These are phyloP conservation scores for Candoia aspera DNA, from an alignment of 2,113 vertebrate genomes.

Conservation along the genomic window DNA sequence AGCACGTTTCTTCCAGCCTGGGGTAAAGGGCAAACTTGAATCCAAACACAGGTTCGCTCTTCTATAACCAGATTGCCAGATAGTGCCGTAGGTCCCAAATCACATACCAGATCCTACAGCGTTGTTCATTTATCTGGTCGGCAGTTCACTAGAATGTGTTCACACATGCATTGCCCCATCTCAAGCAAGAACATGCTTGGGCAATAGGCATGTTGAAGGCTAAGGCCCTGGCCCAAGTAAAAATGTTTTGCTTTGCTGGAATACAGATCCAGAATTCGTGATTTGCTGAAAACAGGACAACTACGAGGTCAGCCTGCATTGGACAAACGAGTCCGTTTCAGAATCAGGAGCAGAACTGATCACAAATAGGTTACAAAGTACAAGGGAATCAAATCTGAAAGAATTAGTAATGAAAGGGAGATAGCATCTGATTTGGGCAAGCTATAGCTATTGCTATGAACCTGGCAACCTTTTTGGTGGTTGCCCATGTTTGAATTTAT, in stretches of 20 bases:
- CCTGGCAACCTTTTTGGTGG: neutral
- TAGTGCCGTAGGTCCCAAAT: neutral
- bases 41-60: neutral
- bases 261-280: neutral
- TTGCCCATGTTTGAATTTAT: neutral
- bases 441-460: neutral
- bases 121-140: neutral
- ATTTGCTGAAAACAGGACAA: neutral
- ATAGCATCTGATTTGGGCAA: neutral
- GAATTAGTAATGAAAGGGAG: neutral
- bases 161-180: neutral
- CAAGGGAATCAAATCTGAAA: neutral
- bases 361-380: neutral
- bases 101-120: neutral
- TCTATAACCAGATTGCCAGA: neutral
- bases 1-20: neutral
- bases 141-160: neutral
- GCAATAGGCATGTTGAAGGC: neutral
- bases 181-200: neutral
- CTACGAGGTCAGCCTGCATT: neutral
- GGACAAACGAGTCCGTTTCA: neutral
- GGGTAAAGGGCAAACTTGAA: neutral
- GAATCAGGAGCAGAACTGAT: neutral
- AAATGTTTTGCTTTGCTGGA: neutral
- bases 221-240: neutral